Evolutionary conservation across 2,888 invertebrate species (phyloP).

Genomic region (Tanypteryx hageni): DNA sequence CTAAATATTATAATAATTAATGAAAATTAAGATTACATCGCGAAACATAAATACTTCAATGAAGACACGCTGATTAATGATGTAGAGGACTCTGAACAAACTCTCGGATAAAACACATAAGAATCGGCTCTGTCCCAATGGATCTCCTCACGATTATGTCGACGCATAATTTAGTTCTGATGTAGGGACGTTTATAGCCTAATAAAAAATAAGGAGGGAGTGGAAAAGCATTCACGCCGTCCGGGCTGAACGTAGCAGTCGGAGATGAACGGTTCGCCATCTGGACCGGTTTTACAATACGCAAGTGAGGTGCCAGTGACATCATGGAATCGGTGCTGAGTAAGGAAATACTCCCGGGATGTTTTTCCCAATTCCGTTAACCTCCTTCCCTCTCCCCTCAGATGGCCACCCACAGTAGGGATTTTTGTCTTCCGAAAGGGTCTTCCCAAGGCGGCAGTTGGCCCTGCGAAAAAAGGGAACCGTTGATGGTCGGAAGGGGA

Average conservation of each 20-base stretch:
- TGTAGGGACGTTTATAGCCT: too few relatives aligned
- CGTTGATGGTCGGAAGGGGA: not conserved
- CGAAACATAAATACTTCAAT: too few relatives aligned
- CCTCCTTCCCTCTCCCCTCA: not conserved
- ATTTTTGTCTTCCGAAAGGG: not conserved
- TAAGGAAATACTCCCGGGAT: not conserved
- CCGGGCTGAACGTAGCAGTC: not conserved
- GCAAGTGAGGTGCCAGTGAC: not conserved
- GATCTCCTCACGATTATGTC: too few relatives aligned
- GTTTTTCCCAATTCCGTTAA: not conserved
- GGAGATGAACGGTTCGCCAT: not conserved
- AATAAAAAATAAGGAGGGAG: not conserved
- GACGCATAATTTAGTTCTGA: too few relatives aligned
- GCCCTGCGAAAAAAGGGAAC: not conserved
- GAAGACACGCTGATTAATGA: too few relatives aligned
- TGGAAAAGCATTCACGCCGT: not conserved
- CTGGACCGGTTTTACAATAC: not conserved
- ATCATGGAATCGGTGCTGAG: not conserved
- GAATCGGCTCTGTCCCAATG: too few relatives aligned
- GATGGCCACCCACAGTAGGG: not conserved
- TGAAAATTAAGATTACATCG: too few relatives aligned
- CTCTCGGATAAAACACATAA: too few relatives aligned
- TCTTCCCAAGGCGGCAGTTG: constrained; percentile 30
- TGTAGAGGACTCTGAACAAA: too few relatives aligned
- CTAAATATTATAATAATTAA: too few relatives aligned